A percentile compares a stretch with the other conserved stretches of the same genome.
phyloP scores from a whole-genome alignment of 2,113 vertebrate genomes.

The Myotis brandtii region DNA sequence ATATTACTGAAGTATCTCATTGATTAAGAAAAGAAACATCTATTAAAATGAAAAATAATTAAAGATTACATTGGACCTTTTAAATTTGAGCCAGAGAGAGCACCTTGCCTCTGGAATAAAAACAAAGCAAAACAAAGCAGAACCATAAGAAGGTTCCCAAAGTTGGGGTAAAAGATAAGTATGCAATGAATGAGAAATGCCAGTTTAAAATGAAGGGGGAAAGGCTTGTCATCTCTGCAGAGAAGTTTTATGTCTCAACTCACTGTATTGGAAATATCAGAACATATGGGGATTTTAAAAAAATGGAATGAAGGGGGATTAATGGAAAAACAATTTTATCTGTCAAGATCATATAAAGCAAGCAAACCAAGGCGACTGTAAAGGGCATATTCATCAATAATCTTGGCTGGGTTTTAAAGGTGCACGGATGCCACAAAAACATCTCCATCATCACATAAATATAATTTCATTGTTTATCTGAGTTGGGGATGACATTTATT shows the following conservation, averaged over 20 bases:
- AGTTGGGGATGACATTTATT: conserved; percentile 76
- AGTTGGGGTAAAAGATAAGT: not conserved
- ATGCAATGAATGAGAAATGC: conserved; percentile 72
- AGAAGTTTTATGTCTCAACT: conserved; percentile 70
- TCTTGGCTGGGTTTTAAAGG: conserved; percentile 80
- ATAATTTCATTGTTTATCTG: conserved; percentile 76
- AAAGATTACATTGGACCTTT: not conserved
- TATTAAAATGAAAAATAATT: not conserved
- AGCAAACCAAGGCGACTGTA: conserved; percentile 75
- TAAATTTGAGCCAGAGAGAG: not conserved
- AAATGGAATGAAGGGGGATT: conserved; percentile 79
- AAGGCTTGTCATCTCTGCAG: conserved; percentile 65
- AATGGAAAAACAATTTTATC: conserved; percentile 83
- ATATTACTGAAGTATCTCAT: not conserved
- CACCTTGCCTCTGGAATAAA: not conserved
- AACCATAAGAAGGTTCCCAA: not conserved
- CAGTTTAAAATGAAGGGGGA: conserved; percentile 77
- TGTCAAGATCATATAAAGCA: conserved; percentile 81
- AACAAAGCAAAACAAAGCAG: not conserved
- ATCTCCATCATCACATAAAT: conserved; percentile 81
- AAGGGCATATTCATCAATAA: conserved; percentile 85
- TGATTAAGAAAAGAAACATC: not conserved
- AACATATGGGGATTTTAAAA: conserved; percentile 62
- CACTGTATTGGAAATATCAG: conserved; percentile 77
- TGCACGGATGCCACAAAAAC: conserved; percentile 70